Evolutionary conservation across 2,888 invertebrate species (phyloP).

Genomic region (Neoscelio sp.): DNA sequence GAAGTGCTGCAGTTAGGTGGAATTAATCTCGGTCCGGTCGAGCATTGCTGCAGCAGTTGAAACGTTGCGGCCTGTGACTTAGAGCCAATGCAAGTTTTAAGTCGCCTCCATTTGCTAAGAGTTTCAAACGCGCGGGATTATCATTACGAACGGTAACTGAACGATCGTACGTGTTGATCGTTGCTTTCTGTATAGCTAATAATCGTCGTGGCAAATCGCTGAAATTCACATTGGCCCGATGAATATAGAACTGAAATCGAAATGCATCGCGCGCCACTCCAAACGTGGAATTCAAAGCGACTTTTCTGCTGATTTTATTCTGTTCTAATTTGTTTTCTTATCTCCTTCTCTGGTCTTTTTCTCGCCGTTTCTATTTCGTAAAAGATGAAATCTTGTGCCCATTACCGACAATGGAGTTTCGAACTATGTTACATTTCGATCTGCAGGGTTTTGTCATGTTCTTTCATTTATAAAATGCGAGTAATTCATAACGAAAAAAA

Average conservation of each 20-base stretch:
- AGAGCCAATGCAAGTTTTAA: slow-evolving; percentile 50
- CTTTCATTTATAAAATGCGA: too few species aligned
- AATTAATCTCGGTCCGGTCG: slow-evolving; percentile 40
- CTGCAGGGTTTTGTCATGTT: too few species aligned
- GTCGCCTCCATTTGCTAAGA: slow-evolving; percentile 44
- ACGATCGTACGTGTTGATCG: slow-evolving; percentile 46
- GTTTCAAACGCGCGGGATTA: slow-evolving; percentile 35
- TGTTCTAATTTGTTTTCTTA: too few species aligned
- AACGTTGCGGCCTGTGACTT: slow-evolving; percentile 33
- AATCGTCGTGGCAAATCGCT: background rate
- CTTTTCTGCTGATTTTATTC: too few species aligned
- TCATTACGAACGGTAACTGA: slow-evolving; percentile 38
- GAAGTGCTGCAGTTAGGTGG: slow-evolving; percentile 37
- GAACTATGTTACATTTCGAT: too few species aligned
- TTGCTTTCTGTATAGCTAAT: slow-evolving; percentile 17
- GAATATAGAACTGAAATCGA: background rate
- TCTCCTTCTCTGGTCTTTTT: too few species aligned
- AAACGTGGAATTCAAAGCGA: too few species aligned
- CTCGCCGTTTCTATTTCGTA: too few species aligned
- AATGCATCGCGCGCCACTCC: too few species aligned
- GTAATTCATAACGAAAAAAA: too few species aligned
- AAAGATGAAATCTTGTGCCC: too few species aligned
- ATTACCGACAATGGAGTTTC: too few species aligned
- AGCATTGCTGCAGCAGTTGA: slow-evolving; percentile 25
- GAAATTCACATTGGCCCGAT: slow-evolving; percentile 7